A percentile compares a stretch with the other conserved stretches of the same genome.
These are phyloP conservation scores for Drosophila athabasca DNA, from an alignment of 1,140 invertebrate genomes.

Conservation along the genomic window DNA sequence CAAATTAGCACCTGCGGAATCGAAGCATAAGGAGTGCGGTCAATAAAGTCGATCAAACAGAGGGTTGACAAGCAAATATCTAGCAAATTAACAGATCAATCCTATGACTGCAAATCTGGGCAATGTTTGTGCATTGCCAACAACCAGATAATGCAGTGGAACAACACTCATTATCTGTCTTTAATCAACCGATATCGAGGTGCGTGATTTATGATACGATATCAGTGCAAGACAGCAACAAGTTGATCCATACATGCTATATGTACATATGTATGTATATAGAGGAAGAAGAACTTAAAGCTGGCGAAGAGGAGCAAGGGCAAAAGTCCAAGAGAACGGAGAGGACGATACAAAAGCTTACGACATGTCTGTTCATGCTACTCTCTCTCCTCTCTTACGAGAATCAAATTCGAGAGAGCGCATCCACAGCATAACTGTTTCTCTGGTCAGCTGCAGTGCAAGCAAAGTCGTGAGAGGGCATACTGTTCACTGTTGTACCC, in stretches of 20 bases:
- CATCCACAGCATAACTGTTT: no score
- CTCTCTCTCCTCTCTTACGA: no score
- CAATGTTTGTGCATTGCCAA: slow-evolving; percentile 19
- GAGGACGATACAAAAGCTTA: no score
- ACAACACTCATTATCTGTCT: slow-evolving; percentile 27
- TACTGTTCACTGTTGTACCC: no score
- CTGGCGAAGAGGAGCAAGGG: no score
- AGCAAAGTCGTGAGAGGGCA: no score
- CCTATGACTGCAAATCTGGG: slow-evolving; percentile 16
- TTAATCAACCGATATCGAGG: slow-evolving; percentile 35
- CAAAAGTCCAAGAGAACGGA: no score
- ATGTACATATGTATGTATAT: no score
- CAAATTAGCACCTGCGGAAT: slow-evolving; percentile 40
- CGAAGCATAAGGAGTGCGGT: slow-evolving; percentile 31
- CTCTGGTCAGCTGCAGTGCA: no score
- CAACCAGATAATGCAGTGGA: slow-evolving; percentile 11
- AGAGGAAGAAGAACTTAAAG: no score
- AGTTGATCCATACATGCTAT: background rate
- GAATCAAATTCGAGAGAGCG: no score
- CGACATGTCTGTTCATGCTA: no score
- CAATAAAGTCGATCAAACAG: slow-evolving; percentile 30
- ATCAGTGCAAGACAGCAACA: slow-evolving; percentile 9
- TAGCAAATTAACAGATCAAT: slow-evolving; percentile 27
- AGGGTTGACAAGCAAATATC: slow-evolving; percentile 13
- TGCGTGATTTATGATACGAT: slow-evolving; percentile 37